Evolutionary conservation across 2,888 invertebrate genomes (phyloP).

Genomic region (Parascotia fuliginaria): DNA sequence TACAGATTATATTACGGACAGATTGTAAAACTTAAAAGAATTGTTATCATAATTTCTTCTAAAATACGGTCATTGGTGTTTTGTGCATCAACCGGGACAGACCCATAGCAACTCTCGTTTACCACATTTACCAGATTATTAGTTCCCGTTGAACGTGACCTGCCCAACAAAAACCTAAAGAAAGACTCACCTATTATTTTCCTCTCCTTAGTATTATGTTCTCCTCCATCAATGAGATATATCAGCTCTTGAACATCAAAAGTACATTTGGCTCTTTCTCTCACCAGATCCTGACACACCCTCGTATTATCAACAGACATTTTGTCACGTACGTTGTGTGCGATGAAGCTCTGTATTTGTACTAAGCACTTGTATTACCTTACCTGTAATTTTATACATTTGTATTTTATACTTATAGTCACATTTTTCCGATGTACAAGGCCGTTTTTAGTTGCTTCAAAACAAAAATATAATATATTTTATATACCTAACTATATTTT

Average conservation of each 20-base stretch:
- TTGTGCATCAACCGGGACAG: no score
- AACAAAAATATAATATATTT: no score
- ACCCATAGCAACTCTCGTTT: no score
- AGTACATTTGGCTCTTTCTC: slow-evolving; percentile 89
- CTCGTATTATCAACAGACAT: slow-evolving; percentile 44
- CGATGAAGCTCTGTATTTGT: neutral
- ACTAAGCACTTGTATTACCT: slow-evolving; percentile 2
- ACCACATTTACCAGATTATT: no score
- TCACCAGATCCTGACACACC: slow-evolving; percentile 88
- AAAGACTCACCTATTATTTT: slow-evolving; percentile 72
- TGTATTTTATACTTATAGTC: neutral
- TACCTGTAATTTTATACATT: neutral
- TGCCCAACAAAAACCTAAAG: no score
- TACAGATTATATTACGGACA: no score
- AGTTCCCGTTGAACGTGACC: no score
- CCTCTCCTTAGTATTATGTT: slow-evolving; percentile 88
- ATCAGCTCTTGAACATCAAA: slow-evolving; percentile 90
- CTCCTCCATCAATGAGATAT: slow-evolving; percentile 90
- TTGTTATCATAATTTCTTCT: no score
- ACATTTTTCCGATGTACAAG: neutral
- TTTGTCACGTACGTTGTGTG: slow-evolving; percentile 2
- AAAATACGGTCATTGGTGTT: no score
- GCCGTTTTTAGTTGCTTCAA: no score
- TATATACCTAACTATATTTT: no score
- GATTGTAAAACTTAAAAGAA: no score